phyloP scores from a whole-genome alignment of 2,888 invertebrate species.

The Dilophus febrilis region DNA sequence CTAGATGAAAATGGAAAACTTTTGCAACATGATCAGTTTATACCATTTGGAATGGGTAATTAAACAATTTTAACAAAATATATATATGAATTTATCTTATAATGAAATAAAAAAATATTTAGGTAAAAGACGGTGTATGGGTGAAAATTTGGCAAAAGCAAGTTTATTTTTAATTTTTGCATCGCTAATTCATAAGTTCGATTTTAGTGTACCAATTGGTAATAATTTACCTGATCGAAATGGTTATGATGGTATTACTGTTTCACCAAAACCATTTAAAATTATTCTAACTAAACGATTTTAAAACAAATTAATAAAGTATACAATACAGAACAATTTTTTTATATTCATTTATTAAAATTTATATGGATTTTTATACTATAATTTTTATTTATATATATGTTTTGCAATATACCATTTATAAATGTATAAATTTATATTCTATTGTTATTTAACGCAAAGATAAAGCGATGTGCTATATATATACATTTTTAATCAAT shows the following conservation, averaged over 20 bases:
- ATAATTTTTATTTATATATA: too few species aligned
- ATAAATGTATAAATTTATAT: too few species aligned
- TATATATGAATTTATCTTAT: neutral
- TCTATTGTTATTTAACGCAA: too few species aligned
- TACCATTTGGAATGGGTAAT: constrained; percentile 50
- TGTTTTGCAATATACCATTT: too few species aligned
- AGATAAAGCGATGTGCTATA: too few species aligned
- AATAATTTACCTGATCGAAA: constrained; percentile 15
- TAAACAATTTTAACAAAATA: constrained; percentile 1
- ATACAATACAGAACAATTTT: too few species aligned
- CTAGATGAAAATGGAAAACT: constrained; percentile 35
- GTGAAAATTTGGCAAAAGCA: constrained; percentile 43
- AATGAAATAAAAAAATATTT: neutral
- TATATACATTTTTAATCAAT: too few species aligned
- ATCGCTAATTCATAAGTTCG: constrained; percentile 37
- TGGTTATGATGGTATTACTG: constrained; percentile 23
- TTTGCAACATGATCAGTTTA: constrained; percentile 36
- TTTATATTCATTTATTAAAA: too few species aligned
- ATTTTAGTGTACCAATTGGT: constrained; percentile 20
- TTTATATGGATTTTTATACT: too few species aligned
- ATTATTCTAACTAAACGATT: too few species aligned
- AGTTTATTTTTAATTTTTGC: constrained; percentile 41
- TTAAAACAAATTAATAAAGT: too few species aligned
- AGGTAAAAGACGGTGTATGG: constrained; percentile 37
- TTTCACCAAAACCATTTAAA: constrained; percentile 21